Base-by-base conservation (phyloP, 2,113 vertebrate species). In the Solenodon paradoxus region DNA sequence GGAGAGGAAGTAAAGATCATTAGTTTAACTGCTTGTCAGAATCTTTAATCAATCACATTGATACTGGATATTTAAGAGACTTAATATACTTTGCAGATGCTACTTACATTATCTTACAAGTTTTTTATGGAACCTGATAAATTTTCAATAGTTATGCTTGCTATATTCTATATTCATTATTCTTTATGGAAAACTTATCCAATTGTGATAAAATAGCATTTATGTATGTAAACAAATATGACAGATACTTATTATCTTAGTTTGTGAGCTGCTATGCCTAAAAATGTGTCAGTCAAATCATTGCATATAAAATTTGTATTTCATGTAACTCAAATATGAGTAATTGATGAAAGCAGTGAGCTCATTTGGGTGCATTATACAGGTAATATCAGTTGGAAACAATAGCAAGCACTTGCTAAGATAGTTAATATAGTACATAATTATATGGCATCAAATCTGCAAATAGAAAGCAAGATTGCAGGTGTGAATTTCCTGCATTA, bases 401-500 rank as follows among this genome's bases (percentile, higher is more conserved):
- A 95, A n/a, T 84, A 90, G 51, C 28, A 42, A 87, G 79, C 47
- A n/a, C 75, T 91, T 91, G 53, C 57, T 45, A 93, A 63, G 69
- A 57, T 86, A 96, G 95, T 90, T 96, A 94, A 91, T 88, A 82
- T 88, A 90, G 47, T 93, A 38, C 9, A 85, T 97, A 95, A 87
- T 96, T 96, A 92, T 32, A 91, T 82, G 86, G 32, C 87, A 88
- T 78, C 63, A 77, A 79, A 94, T 69, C 75, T 45, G 19, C 38
- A 95, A 88, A 88, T 75, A 74, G 47, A 72, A 96, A 72, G 26
- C 22, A 59, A 94, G 16, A 75, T 82, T 90, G 59, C 85, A 97
- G 91, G 57, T 96, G 53, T 89, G 59, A 86, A 74, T 96, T 97
- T 61, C 77, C 47, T n/a, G 26, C 0, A 1, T 45, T 85, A 69